Evolutionary conservation across 2,888 invertebrate species (phyloP), one percentile per base, ranked within the genome.

Genomic region (Epiblema foenella): DNA sequence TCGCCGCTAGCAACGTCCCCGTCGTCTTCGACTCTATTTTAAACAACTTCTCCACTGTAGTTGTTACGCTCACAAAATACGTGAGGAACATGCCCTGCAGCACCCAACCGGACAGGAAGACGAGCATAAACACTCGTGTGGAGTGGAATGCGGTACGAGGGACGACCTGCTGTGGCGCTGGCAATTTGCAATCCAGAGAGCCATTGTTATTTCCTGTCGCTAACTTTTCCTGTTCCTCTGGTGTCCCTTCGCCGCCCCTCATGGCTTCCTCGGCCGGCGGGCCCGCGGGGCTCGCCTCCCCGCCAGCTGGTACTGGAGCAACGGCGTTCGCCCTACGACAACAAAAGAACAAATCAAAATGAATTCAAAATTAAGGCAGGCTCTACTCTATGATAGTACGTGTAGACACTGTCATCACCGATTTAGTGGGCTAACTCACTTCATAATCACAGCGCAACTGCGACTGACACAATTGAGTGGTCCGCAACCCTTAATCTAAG

Each of bases 21-120:
- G 98, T 98, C 54, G 97, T 98, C 91, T 97, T 97, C 71, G 98
- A 98, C 87, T 98, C 98, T 74, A 98, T 96, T 93, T 97, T 97
- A 88, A 98, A 98, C 73, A 98, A 93, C 89, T 98, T 98, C 89
- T 98, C 98, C 76, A 98, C 96, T 42, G 98, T 98, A 70, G 98
- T 98, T 82, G 98, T 97, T 77, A 98, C 97, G 85, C 97, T 97
- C 72, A 98, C 98, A 87, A 98, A 98, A 89, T 98, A 98, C 54
- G 98, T 98, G 89, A 97, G 97, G 89, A 97, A 98, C 97, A 98
- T 98, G 74, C 98, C 98, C 90, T 96, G 96, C 71, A 96, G 91
- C 74, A 98, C 97, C 96, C 97, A 98, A 66, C 97, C 97, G 79
- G 97, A 94, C 82, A 97, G 95, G 88, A 98, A 98, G 62, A 97